Base-by-base conservation (phyloP, 2,113 vertebrate species). In the Geothlypis trichas region DNA sequence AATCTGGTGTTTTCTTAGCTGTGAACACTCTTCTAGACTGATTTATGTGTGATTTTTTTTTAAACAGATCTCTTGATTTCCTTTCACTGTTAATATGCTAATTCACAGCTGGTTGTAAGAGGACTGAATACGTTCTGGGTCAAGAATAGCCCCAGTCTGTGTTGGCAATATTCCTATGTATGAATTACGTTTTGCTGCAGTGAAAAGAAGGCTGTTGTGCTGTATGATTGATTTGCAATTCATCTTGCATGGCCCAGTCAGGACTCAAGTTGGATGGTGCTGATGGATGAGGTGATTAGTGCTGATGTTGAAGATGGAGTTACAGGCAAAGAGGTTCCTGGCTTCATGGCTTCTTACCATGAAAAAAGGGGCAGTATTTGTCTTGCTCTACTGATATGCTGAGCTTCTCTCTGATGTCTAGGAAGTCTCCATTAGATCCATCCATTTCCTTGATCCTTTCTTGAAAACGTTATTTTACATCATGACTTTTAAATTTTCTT, bases 1-100 rank as follows among this genome's bases (percentile, higher is more conserved):
- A 77, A 77, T 83, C 27, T 77, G n/a, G 11, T 88, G 7, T 84
- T 77, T 92, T 81, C 83, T 86, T 88, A 87, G 75, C 68, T 80
- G 35, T 73, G 67, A 76, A 47, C 44, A 4, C 16, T 44, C 23
- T 47, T 66, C 54, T 58, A 69, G 41, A 15, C 65, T 74, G 23
- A 59, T 47, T 74, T n/a, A 47, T 5, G 7, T 9, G 3, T 24
- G 10, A 3, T 9, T 42, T 57, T 84, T 57, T 84, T 85, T 82
- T 84, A 62, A 1, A 35, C 10, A 16, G 59, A n/a, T 46, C 28
- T 65, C 74, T 63, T 63, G 31, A 66, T 69, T 92, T 92, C 79
- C n/a, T 86, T 80, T 92, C 33, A 18, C 31, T 66, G 13, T 71
- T 88, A 51, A 69, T 26, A 19, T 83, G 46, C 46, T 84, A 61